A percentile compares a stretch with the other conserved stretches of the same genome.
phyloP scores from a whole-genome alignment of 2,797 vertebrate species.

The Enteromius afrohamiltoni region DNA sequence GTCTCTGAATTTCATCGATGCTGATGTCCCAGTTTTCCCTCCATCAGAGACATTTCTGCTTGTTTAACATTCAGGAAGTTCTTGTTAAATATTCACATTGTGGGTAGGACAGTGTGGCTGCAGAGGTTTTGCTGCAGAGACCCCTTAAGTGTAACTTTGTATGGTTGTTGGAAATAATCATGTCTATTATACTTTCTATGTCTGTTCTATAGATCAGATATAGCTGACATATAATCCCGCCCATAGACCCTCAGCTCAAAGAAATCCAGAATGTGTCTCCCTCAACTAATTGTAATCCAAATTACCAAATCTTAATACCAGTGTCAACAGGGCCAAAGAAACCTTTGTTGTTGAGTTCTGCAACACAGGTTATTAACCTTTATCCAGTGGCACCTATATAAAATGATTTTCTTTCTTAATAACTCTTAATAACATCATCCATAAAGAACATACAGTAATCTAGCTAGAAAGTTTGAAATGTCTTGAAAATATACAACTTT shows the following conservation, averaged over 20 bases:
- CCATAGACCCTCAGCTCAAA: not conserved
- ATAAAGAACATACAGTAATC: not conserved
- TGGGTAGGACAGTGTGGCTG: not conserved
- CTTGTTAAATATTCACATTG: constrained; percentile 45
- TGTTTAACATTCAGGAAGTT: constrained; percentile 51
- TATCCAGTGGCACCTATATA: not conserved
- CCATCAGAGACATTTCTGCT: constrained; percentile 40
- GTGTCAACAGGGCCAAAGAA: not conserved
- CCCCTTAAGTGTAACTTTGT: constrained; percentile 8
- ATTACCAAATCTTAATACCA: not conserved
- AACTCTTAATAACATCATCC: not conserved
- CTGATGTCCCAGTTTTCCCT: constrained; percentile 45
- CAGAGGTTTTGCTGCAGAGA: constrained; percentile 1
- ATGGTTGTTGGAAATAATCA: constrained; percentile 29
- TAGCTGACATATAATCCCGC: too few species aligned
- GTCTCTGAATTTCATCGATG: constrained; percentile 46
- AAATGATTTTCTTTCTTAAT: not conserved
- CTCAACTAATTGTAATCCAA: not conserved
- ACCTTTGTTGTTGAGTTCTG: not conserved
- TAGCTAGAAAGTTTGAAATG: not conserved
- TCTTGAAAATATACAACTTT: not conserved
- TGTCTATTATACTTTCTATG: not conserved
- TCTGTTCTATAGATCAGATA: not conserved
- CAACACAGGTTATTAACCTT: not conserved
- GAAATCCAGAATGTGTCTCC: not conserved